Conservation (phyloP, 2,797 vertebrate species). For the Coendou prehensilis region DNA sequence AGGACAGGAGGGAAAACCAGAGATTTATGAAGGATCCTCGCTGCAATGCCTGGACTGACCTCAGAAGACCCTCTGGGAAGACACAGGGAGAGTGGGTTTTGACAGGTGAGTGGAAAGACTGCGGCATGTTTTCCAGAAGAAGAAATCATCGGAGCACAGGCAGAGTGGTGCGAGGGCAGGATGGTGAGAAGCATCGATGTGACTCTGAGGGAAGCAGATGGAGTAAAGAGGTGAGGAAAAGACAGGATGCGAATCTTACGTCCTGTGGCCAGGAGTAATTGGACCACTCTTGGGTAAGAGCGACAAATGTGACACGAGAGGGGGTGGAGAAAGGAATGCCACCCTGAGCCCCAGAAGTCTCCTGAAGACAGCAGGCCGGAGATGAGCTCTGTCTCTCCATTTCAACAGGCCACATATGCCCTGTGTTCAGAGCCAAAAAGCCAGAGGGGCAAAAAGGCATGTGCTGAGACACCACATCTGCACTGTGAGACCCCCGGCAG, state of each 20-base stretch:
- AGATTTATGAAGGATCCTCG: background rate
- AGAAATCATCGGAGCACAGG: background rate
- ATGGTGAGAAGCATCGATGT: background rate
- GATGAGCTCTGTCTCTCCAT: background rate
- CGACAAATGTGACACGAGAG: background rate
- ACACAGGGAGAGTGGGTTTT: background rate
- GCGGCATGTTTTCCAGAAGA: background rate
- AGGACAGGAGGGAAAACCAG: background rate
- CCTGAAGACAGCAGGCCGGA: background rate
- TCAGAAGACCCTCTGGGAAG: background rate
- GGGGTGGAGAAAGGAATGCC: background rate
- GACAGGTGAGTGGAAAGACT: background rate
- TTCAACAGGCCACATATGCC: no score
- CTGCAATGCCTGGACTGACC: background rate
- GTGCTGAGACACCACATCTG: rapidly evolving
- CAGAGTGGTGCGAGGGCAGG: background rate
- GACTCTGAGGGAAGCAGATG: background rate
- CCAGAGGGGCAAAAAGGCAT: background rate
- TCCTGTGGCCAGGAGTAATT: rapidly evolving
- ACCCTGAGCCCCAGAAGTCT: no score
- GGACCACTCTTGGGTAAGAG: background rate
- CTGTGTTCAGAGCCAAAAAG: background rate
- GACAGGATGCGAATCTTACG: rapidly evolving
- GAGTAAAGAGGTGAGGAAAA: rapidly evolving
- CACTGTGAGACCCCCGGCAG: background rate